phyloP scores from a whole-genome alignment of 1,140 invertebrate species.

The Physella acuta region DNA sequence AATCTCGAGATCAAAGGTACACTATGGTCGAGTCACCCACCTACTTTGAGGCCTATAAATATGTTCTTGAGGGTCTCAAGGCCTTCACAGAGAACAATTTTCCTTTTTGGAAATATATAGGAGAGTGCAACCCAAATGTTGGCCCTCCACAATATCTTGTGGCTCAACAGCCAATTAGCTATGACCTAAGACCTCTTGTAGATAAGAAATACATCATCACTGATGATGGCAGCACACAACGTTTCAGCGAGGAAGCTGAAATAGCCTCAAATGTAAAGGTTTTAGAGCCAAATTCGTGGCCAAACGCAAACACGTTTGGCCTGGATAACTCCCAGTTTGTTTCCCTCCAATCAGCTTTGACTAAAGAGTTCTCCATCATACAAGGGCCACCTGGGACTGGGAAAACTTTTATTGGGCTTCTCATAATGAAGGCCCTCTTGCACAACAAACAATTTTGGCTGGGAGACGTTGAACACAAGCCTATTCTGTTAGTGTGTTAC shows the following conservation, averaged over 20 bases:
- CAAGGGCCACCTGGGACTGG: constrained; percentile 65
- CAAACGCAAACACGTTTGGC: constrained; percentile 39
- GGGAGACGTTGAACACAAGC: constrained; percentile 42
- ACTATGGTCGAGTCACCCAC: constrained; percentile 61
- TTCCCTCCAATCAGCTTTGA: constrained; percentile 60
- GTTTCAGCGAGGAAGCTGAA: constrained; percentile 14
- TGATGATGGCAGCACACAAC: constrained; percentile 19
- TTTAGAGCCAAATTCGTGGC: constrained; percentile 37
- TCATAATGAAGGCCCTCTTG: constrained; percentile 55
- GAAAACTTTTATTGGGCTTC: constrained; percentile 55
- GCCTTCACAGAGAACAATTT: constrained; percentile 49
- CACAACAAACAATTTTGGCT: constrained; percentile 49
- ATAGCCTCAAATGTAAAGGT: constrained; percentile 25
- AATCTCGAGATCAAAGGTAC: constrained; percentile 27
- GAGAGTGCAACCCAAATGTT: constrained; percentile 38
- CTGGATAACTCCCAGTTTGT: constrained; percentile 61
- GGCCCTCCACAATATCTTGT: constrained; percentile 40
- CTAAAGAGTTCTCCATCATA: constrained; percentile 67
- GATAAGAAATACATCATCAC: constrained; percentile 31
- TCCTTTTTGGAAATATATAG: constrained; percentile 55
- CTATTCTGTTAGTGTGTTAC: constrained; percentile 78
- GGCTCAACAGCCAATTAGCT: constrained; percentile 11
- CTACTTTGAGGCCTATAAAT: constrained; percentile 63
- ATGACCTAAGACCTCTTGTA: constrained; percentile 40
- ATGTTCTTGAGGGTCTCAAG: constrained; percentile 59